Evolutionary conservation across 2,113 vertebrate genomes (phyloP), one percentile per base, ranked within the genome.

Genomic region (Oncorhynchus gorbuscha): DNA sequence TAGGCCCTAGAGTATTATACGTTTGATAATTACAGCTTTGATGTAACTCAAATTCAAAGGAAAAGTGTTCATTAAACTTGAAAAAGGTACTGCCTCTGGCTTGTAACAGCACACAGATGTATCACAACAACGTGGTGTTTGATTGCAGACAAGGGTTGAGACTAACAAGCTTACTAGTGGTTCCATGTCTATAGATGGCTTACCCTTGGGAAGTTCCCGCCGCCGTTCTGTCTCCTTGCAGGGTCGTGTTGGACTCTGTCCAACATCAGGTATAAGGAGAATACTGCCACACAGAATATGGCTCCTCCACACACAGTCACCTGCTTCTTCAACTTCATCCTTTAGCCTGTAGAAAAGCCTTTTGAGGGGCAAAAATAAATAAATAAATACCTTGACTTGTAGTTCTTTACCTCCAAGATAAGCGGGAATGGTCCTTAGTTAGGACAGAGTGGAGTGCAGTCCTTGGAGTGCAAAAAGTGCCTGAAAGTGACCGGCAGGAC

Each of bases 321-420:
- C 92, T 98, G 97, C 93, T 99, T 99, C 89, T 97, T 98, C 89
- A 99, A 94, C 94, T 98, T 99, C 98, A 99, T 99, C 64, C 84
- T 93, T 81, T 67, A 76, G 76, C 59, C 22, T 22, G 0, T 72
- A 67, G 55, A 62, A 58, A 39, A 1, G 32, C 58, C 39, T 73
- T 80, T 76, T 39, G 2, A 45, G 39, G 39, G 7, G 83, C 58
- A 16, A 55, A 68, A 61, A 1, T 5, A 32, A 30, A 28, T 4
- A 30, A 32, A 7, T 1, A 35, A 71, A 9, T 81, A 72, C 77
- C 81, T 78, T 80, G 72, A 73, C 48, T 45, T 11, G 39, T 45
- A 45, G 9, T 9, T 45, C 39, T 45, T 45, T 73, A 30, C 76
- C 77, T 28, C 64, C 32, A 73, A 72, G 71, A 82, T 45, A 71